phyloP scores from a whole-genome alignment of 2,113 vertebrate genomes.

The Miniopterus natalensis region DNA sequence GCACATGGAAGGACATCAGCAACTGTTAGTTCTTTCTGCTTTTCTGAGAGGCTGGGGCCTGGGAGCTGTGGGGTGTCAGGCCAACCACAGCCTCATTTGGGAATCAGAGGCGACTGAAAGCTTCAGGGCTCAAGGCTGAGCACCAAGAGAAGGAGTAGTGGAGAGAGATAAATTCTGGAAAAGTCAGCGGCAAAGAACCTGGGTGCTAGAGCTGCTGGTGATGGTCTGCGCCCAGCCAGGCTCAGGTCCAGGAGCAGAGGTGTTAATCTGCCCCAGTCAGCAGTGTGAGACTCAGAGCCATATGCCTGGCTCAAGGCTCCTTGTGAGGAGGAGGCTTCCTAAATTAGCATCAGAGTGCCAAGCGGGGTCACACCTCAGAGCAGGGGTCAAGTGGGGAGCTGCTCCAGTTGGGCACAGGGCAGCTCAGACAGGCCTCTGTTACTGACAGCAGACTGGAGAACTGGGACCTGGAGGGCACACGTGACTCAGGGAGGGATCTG shows the following conservation, averaged over 20 bases:
- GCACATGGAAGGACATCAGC: not conserved
- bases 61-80: not conserved
- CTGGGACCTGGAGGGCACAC: not conserved
- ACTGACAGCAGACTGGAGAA: slow-evolving; percentile 46
- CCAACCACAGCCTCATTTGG: not conserved
- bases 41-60: not conserved
- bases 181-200: not conserved
- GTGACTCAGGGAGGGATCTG: not conserved
- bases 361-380: slow-evolving; percentile 66
- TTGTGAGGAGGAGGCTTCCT: not conserved
- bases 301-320: not conserved
- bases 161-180: not conserved
- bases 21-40: not conserved
- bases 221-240: not conserved
- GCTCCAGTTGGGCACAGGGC: not conserved
- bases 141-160: too few relatives aligned
- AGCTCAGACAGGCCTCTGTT: not conserved
- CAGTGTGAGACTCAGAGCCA: not conserved
- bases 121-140: not conserved
- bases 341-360: slow-evolving; percentile 64
- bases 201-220: not conserved
- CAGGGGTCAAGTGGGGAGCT: slow-evolving; percentile 11
- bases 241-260: not conserved
- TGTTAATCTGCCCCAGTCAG: not conserved
- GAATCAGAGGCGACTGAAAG: not conserved